A percentile compares a stretch with the other conserved stretches of the same genome.
Conservation (phyloP, 2,888 invertebrate genomes). For the Dione juno region DNA sequence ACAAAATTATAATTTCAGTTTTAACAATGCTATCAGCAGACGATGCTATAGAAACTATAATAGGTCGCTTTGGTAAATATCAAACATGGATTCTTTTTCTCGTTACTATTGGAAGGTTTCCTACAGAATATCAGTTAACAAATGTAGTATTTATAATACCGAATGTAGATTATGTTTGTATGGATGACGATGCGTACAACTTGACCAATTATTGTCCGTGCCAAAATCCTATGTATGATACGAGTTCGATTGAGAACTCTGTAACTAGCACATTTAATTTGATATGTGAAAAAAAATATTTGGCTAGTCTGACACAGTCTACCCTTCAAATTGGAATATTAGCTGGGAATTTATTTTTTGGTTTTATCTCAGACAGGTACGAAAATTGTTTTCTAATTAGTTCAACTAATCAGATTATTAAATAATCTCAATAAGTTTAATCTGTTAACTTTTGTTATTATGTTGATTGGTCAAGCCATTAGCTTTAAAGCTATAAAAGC, state of each 20-base stretch:
- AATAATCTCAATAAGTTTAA: no score
- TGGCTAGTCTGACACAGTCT: constrained; percentile 82
- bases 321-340: constrained; percentile 83
- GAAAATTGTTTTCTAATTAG: no score
- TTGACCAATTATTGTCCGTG: constrained; percentile 72
- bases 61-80: constrained; percentile 82
- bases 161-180: constrained; percentile 75
- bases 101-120: constrained; percentile 78
- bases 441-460: no score
- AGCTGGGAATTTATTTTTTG: constrained; percentile 80
- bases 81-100: constrained; percentile 79
- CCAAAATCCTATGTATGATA: constrained; percentile 79
- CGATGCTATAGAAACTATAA: constrained; percentile 71
- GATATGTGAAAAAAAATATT: constrained; percentile 80
- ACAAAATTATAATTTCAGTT: neutral
- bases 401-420: no score
- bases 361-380: constrained; percentile 80
- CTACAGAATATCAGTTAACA: constrained; percentile 83
- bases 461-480: no score
- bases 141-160: constrained; percentile 84
- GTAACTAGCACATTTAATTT: constrained; percentile 85
- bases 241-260: constrained; percentile 78
- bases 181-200: constrained; percentile 62
- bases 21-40: constrained; percentile 46
- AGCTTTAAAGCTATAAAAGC: no score